Base-by-base conservation (phyloP, 2,797 vertebrate species). In the Brachyrhaphis roseni region DNA sequence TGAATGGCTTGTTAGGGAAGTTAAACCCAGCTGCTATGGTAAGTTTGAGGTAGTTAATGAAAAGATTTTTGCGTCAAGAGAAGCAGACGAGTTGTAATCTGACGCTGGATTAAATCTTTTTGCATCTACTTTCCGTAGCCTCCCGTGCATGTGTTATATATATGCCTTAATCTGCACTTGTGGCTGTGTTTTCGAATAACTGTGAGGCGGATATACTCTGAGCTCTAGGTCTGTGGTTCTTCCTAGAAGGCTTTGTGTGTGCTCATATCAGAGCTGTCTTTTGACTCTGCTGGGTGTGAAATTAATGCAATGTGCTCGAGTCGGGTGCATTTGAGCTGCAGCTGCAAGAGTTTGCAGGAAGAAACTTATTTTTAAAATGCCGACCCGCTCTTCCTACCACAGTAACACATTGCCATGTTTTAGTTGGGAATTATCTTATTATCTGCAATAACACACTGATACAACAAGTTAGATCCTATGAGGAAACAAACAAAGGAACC, bases 211-310 rank as follows among this genome's bases (percentile, higher is more conserved):
- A 93, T 94, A 90, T 94, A 91, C 91, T 82, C 74, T 0, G 74
- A 90, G 89, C 83, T 90, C 83, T 75, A 75, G 77, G 79, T 92
- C 72, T 94, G 95, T 92, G 95, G 96, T 95, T 96, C 95, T 96
- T 96, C 96, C 95, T 96, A 95, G 95, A 96, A 96, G 89, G 91
- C 84, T 88, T 41, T 59, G 62, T 74, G 34, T 66, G 26, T 75
- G 46, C 84, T 83, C 53, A 41, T 75, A 41, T 41, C n/a, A 83
- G 79, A 72, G 16, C 75, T 82, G 59, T 26, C 59, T 49, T 82
- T 86, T 74, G 53, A 80, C 45, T 85, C 13, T 91, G 87, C 86
- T 83, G 34, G 49, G 75, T 73, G 78, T 66, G 78, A 87, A 70
- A 77, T 80, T 23, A 53, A 80, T 88, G 86, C 81, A 81, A 4